Evolutionary conservation across 2,797 vertebrate species (phyloP).

Genomic region (Morus bassanus): DNA sequence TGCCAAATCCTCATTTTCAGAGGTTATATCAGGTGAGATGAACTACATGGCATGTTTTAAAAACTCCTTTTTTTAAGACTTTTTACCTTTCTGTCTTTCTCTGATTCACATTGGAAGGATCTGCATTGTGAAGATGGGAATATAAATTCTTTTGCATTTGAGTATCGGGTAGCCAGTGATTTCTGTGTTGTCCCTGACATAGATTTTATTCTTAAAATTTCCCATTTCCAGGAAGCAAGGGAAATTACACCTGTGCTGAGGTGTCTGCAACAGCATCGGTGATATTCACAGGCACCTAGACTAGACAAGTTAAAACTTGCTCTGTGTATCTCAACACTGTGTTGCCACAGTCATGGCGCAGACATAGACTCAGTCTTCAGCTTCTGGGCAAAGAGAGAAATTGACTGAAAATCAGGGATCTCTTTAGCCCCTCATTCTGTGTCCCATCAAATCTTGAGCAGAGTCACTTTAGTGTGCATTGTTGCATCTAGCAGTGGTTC

Average conservation of each 20-base stretch:
- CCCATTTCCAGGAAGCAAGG: not conserved
- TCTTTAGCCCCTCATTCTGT: not conserved
- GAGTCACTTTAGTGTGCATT: not conserved
- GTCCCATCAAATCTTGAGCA: not conserved
- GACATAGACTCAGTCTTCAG: not conserved
- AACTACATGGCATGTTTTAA: not conserved
- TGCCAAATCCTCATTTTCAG: slow-evolving; percentile 94
- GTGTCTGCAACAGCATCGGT: not conserved
- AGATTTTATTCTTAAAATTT: not conserved
- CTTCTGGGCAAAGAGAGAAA: not conserved
- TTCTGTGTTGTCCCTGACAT: not conserved
- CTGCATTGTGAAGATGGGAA: not conserved
- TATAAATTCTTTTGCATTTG: not conserved
- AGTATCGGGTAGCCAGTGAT: not conserved
- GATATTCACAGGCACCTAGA: not conserved
- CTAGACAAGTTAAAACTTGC: not conserved
- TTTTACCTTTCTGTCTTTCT: not conserved
- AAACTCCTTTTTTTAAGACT: not conserved
- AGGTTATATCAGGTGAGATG: slow-evolving; percentile 91
- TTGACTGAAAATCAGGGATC: not conserved
- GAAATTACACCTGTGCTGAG: not conserved
- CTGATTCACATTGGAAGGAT: not conserved
- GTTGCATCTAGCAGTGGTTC: not conserved
- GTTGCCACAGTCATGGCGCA: not conserved
- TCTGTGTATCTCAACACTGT: not conserved